Evolutionary conservation across 2,888 invertebrate genomes (phyloP).

Genomic region (Calameuta pallipes): DNA sequence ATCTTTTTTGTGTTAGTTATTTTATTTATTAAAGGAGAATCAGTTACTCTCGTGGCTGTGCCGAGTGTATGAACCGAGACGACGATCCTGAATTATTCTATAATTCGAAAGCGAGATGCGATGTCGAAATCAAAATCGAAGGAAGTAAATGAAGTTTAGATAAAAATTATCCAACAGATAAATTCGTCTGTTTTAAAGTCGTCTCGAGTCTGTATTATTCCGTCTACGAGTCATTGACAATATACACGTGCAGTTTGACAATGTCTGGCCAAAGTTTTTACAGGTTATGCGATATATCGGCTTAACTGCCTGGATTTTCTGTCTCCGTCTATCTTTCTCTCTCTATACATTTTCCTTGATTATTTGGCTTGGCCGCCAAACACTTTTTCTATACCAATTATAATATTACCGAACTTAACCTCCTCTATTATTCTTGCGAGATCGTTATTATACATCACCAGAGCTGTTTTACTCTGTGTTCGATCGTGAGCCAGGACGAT

Average conservation of each 20-base stretch:
- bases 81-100: neutral
- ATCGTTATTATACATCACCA: neutral
- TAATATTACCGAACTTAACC: neutral
- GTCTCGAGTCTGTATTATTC: neutral
- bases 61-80: slow-evolving; percentile 32
- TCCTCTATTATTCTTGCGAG: neutral
- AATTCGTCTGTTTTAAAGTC: neutral
- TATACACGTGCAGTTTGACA: neutral
- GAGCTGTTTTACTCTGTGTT: neutral
- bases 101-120: slow-evolving; percentile 39
- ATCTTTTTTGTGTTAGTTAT: slow-evolving; percentile 53
- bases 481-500: neutral
- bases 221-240: neutral
- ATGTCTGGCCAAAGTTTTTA: neutral
- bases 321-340: neutral
- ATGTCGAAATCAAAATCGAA: slow-evolving; percentile 12
- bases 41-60: slow-evolving; percentile 62
- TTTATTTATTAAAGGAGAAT: slow-evolving; percentile 59
- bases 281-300: neutral
- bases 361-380: neutral
- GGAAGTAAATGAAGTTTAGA: neutral
- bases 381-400: neutral
- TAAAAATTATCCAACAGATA: neutral
- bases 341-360: neutral
- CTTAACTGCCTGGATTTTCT: neutral